A percentile compares a stretch with the other conserved stretches of the same genome.
These are phyloP conservation scores for Nasonia vitripennis DNA, from an alignment of 1,140 invertebrate genomes.

Conservation along the genomic window DNA sequence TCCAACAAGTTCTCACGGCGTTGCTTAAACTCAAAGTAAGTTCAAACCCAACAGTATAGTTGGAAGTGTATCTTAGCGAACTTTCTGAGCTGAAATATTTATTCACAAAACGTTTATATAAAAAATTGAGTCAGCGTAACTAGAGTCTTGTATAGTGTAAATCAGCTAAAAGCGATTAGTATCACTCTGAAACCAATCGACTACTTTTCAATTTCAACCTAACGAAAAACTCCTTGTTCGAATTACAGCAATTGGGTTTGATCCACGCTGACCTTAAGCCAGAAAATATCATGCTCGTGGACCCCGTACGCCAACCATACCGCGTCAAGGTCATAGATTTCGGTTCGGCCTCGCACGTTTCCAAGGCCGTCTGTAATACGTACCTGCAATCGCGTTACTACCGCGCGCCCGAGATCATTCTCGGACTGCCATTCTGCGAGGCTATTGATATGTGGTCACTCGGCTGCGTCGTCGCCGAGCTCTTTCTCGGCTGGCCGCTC, in stretches of 20 bases:
- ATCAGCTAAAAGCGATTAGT: too few species aligned
- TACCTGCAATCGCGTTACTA: constrained; percentile 99
- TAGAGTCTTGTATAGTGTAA: too few species aligned
- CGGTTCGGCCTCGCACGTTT: constrained; percentile 98
- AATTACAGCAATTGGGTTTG: constrained; percentile 92
- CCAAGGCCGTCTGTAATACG: constrained; percentile 99
- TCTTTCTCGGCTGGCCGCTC: constrained; percentile 99
- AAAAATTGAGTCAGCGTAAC: too few species aligned
- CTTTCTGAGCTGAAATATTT: too few species aligned
- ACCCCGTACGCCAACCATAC: constrained; percentile 97
- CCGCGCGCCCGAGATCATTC: constrained; percentile 98
- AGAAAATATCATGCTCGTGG: constrained; percentile 99
- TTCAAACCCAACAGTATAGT: not conserved
- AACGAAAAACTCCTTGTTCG: not conserved
- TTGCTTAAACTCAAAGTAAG: constrained; percentile 94
- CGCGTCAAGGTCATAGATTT: constrained; percentile 99
- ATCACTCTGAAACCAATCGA: too few species aligned
- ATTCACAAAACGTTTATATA: too few species aligned
- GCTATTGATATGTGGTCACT: constrained; percentile 99
- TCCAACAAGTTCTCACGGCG: constrained; percentile 98
- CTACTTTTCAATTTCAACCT: too few species aligned
- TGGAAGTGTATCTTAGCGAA: too few species aligned
- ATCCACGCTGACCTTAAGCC: constrained; percentile 99
- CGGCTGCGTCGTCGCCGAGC: constrained; percentile 98
- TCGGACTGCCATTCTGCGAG: constrained; percentile 98